phyloP scores from a whole-genome alignment of 1,140 invertebrate species.

The Trichonephila inaurata region DNA sequence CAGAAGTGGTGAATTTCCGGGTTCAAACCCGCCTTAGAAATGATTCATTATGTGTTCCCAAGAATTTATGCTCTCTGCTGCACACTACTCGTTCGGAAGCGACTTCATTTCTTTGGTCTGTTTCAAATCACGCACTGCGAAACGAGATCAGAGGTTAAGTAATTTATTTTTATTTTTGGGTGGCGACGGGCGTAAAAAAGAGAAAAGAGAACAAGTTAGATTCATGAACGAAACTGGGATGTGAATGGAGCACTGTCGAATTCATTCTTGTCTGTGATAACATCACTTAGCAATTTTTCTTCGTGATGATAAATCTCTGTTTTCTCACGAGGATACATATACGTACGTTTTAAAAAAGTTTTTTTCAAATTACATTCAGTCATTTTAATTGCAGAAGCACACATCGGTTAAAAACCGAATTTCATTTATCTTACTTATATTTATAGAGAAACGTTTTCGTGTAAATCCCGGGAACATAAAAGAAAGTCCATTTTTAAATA shows the following conservation, averaged over 20 bases:
- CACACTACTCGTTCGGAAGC: neutral
- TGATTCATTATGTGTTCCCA: neutral
- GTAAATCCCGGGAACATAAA: too few species aligned
- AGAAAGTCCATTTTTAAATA: too few species aligned
- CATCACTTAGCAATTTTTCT: neutral
- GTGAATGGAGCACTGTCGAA: slow-evolving; percentile 19
- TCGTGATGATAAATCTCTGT: neutral
- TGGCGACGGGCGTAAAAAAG: neutral
- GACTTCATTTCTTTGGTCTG: neutral
- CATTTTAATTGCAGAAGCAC: too few species aligned
- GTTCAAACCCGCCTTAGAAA: slow-evolving; percentile 34
- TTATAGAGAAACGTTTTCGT: too few species aligned
- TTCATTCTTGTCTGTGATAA: neutral
- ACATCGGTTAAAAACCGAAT: too few species aligned
- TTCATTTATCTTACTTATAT: too few species aligned
- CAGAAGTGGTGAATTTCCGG: slow-evolving; percentile 4
- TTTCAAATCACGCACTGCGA: neutral
- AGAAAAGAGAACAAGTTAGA: slow-evolving; percentile 21
- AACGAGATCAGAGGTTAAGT: slow-evolving; percentile 32
- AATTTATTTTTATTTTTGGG: slow-evolving; percentile 6
- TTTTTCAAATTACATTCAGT: too few species aligned
- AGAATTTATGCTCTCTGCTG: neutral
- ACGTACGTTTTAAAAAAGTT: too few species aligned
- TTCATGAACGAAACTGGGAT: neutral
- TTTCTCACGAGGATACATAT: neutral